These are phyloP conservation scores for Sicus ferrugineus DNA, from an alignment of 2,888 invertebrate species.

Conservation along the genomic window DNA sequence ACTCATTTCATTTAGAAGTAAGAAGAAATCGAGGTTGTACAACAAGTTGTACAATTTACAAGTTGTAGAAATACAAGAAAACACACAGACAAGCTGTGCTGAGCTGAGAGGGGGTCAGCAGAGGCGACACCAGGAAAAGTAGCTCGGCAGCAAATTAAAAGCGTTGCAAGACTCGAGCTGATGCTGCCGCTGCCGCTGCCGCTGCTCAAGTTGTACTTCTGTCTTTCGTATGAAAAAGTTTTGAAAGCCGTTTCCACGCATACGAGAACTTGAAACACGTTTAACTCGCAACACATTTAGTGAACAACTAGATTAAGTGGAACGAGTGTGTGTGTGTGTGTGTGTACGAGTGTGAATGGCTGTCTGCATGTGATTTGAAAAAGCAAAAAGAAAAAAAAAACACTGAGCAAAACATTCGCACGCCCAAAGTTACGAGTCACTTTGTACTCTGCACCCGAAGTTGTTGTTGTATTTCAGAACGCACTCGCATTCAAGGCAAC, in stretches of 20 bases:
- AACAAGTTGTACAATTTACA: background rate
- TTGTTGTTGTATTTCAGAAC: too few relatives aligned
- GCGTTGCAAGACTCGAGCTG: constrained; percentile 16
- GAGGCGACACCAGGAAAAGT: background rate
- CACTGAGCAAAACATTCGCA: too few relatives aligned
- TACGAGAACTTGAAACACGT: constrained; percentile 26
- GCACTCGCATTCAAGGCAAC: too few relatives aligned
- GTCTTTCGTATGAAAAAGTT: background rate
- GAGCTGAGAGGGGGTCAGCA: background rate
- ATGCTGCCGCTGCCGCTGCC: background rate
- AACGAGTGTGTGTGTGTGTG: background rate
- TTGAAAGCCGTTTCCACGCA: constrained; percentile 12
- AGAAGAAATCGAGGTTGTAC: background rate
- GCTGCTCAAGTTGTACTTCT: background rate
- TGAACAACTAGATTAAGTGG: background rate
- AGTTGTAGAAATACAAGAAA: background rate
- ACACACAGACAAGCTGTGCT: background rate
- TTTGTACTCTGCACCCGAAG: too few relatives aligned
- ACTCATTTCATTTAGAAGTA: background rate
- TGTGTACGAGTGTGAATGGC: background rate
- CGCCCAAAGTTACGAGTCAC: too few relatives aligned
- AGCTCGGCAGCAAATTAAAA: constrained; percentile 16
- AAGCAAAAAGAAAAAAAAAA: too few relatives aligned
- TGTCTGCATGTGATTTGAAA: background rate
- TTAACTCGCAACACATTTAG: constrained; percentile 14